phyloP scores from a whole-genome alignment of 2,888 invertebrate genomes.

The Tipula vernalis region DNA sequence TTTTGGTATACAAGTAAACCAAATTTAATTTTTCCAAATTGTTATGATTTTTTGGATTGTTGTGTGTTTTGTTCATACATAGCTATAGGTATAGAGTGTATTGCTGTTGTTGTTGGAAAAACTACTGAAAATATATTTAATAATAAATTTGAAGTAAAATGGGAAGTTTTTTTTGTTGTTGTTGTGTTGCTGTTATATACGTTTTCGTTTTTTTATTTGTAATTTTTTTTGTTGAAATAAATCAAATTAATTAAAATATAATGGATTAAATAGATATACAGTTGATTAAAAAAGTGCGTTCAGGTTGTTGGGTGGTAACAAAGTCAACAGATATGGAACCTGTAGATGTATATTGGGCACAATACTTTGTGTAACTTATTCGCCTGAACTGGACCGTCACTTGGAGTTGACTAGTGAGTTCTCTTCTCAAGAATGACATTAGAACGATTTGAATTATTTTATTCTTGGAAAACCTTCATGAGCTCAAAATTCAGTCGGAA shows the following conservation, averaged over 20 bases:
- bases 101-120: not conserved
- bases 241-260: not conserved
- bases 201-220: not conserved
- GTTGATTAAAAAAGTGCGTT: not conserved
- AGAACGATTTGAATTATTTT: too few species aligned
- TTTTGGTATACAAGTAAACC: not conserved
- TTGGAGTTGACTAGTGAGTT: too few species aligned
- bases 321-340: too few species aligned
- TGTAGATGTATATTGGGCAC: too few species aligned
- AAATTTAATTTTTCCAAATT: not conserved
- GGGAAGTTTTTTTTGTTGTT: not conserved
- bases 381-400: too few species aligned
- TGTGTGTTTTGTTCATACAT: not conserved
- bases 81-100: too few species aligned
- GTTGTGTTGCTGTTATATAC: not conserved
- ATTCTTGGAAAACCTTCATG: too few species aligned
- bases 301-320: not conserved
- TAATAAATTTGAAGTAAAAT: not conserved
- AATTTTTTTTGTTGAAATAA: not conserved
- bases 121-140: not conserved
- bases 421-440: too few species aligned
- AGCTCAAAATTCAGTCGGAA: too few species aligned
- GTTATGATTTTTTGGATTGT: not conserved
- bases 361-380: too few species aligned
- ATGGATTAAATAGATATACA: not conserved